Percentiles rank a stretch among this genome's conserved stretches.
These are phyloP conservation scores for Oreonectes daqikongensis DNA, from an alignment of 2,797 vertebrate genomes.

Conservation along the genomic window DNA sequence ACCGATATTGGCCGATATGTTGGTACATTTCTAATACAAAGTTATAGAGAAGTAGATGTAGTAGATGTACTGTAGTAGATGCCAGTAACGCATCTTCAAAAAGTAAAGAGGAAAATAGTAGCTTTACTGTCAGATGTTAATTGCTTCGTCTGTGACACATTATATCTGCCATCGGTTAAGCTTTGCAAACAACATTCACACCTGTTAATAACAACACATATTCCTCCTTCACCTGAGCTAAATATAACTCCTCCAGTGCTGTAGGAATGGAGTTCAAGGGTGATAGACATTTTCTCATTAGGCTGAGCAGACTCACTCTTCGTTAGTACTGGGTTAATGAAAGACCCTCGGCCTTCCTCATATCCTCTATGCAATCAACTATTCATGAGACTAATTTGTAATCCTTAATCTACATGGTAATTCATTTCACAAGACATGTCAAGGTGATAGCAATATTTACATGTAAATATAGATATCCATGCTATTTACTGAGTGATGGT, in stretches of 20 bases:
- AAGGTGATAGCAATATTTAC: conserved; percentile 50
- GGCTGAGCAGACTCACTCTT: conserved; percentile 48
- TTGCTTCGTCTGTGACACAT: background rate
- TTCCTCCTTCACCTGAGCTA: conserved; percentile 1
- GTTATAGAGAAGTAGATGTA: too few relatives aligned
- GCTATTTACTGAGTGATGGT: conserved; percentile 30
- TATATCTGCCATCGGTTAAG: background rate
- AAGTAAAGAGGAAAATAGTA: background rate
- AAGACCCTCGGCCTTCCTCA: conserved; percentile 51
- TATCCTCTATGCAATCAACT: conserved; percentile 56
- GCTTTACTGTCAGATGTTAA: conserved; percentile 4
- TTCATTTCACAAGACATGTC: conserved; percentile 54
- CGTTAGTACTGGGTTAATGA: conserved; percentile 55
- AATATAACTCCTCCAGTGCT: conserved; percentile 29
- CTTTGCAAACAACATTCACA: conserved; percentile 9
- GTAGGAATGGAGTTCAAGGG: conserved; percentile 17
- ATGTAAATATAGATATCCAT: conserved; percentile 51
- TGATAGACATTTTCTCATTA: conserved; percentile 54
- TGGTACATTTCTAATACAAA: too few relatives aligned
- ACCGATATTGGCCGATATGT: too few relatives aligned
- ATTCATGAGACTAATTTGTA: conserved; percentile 63
- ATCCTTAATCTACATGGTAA: conserved; percentile 58
- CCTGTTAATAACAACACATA: conserved; percentile 35
- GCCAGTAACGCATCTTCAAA: background rate
- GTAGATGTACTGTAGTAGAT: background rate